Conservation (phyloP, 2,797 vertebrate species). For the Philypnodon macrostomus region DNA sequence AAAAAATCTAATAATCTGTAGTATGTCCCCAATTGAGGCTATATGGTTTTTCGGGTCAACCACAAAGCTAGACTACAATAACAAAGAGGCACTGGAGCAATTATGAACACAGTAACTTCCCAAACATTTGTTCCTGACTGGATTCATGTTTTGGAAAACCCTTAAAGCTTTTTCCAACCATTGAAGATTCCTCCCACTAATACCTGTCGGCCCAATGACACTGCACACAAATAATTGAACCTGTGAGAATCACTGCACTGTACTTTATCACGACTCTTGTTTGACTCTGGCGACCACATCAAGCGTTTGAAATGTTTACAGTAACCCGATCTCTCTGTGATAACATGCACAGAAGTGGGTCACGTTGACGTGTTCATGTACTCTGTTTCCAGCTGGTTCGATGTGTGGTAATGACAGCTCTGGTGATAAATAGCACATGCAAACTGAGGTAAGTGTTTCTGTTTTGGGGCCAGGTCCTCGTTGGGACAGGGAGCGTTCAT, state of each 20-base stretch:
- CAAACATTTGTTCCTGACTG: no score
- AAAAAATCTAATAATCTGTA: no score
- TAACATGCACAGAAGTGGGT: slow-evolving; percentile 25
- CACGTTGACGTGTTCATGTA: slow-evolving; percentile 5
- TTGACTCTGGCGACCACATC: slow-evolving; percentile 40
- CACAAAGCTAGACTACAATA: no score
- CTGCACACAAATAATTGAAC: slow-evolving; percentile 32
- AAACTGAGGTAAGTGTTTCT: neutral
- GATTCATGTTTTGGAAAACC: slow-evolving; percentile 14
- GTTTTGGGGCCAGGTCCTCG: neutral
- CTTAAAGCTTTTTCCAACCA: slow-evolving; percentile 5
- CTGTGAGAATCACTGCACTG: slow-evolving; percentile 17
- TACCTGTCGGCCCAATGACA: slow-evolving; percentile 43
- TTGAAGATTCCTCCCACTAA: slow-evolving; percentile 15
- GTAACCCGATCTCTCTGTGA: slow-evolving; percentile 18
- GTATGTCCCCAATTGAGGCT: no score
- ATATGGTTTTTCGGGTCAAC: no score
- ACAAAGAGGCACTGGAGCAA: no score
- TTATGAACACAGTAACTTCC: no score
- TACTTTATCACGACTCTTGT: slow-evolving; percentile 36
- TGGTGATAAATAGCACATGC: slow-evolving; percentile 5
- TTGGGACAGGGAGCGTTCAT: neutral
- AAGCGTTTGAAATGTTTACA: slow-evolving; percentile 48
- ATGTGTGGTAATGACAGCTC: slow-evolving; percentile 18
- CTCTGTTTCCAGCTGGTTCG: slow-evolving; percentile 16